Conservation (phyloP, 2,113 vertebrate genomes). For the Myxocyprinus asiaticus region DNA sequence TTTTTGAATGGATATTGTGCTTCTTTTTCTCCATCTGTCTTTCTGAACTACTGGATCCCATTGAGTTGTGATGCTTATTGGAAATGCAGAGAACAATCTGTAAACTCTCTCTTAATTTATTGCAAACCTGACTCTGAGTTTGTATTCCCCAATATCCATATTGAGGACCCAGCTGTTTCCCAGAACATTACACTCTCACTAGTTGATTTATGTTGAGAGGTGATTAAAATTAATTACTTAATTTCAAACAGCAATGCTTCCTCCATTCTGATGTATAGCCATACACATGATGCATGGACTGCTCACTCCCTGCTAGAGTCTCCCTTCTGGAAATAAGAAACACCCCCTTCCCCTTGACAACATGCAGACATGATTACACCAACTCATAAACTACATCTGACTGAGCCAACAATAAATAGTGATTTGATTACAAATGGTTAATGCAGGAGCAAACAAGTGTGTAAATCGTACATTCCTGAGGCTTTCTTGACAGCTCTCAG, state of each 20-base stretch:
- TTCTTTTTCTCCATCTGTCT: too few species aligned
- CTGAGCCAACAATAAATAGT: constrained; percentile 69
- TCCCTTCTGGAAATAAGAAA: constrained; percentile 48
- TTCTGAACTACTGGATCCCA: too few species aligned
- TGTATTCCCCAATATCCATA: too few species aligned
- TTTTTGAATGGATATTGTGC: too few species aligned
- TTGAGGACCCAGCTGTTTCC: too few species aligned
- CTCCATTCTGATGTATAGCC: constrained; percentile 37
- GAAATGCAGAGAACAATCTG: too few species aligned
- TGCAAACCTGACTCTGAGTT: too few species aligned
- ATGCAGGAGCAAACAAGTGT: constrained; percentile 75
- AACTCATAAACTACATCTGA: constrained; percentile 64
- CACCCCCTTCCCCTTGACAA: constrained; percentile 45
- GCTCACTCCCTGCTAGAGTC: neutral
- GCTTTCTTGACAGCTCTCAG: constrained; percentile 76
- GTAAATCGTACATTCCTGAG: constrained; percentile 71
- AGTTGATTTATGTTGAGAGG: too few species aligned
- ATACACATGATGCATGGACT: constrained; percentile 12
- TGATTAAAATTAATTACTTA: constrained; percentile 14
- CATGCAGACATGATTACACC: constrained; percentile 56
- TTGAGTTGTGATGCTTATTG: too few species aligned
- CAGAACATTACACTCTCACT: too few species aligned
- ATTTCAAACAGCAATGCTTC: constrained; percentile 52
- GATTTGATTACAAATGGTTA: constrained; percentile 77
- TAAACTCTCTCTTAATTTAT: too few species aligned